These are phyloP conservation scores for Amphiprion ocellaris DNA, from an alignment of 2,113 vertebrate genomes.

Conservation along the genomic window DNA sequence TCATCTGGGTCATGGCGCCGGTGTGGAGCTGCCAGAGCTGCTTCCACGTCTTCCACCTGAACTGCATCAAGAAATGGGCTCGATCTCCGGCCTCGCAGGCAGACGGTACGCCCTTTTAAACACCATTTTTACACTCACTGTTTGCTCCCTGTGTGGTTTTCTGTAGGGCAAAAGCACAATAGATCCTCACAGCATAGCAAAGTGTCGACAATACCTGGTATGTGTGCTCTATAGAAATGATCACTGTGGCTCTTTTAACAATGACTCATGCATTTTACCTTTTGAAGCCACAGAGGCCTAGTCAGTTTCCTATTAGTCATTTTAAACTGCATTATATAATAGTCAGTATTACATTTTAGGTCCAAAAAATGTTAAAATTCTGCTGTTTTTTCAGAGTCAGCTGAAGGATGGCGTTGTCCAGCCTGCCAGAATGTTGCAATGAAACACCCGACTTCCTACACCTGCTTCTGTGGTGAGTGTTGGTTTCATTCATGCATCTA, in stretches of 20 bases:
- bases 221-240: background rate
- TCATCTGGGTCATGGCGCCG: conserved; percentile 90
- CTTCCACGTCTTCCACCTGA: conserved; percentile 97
- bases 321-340: background rate
- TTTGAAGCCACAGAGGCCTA: background rate
- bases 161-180: background rate
- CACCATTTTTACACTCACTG: background rate
- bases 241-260: conserved; percentile 10
- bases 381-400: conserved; percentile 84
- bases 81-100: conserved; percentile 96
- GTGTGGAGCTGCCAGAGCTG: conserved; percentile 99
- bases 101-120: conserved; percentile 84
- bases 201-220: conserved; percentile 8
- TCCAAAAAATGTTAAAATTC: background rate
- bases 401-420: conserved; percentile 96
- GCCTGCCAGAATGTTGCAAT: conserved; percentile 95
- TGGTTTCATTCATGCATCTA: background rate
- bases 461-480: conserved; percentile 97
- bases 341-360: too few relatives aligned
- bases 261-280: conserved; percentile 27
- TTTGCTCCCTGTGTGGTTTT: background rate
- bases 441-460: conserved; percentile 90
- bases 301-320: background rate
- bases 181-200: background rate
- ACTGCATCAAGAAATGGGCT: conserved; percentile 99